A percentile compares a stretch with the other conserved stretches of the same genome.
These are phyloP conservation scores for Sapajus apella DNA, from an alignment of 2,113 vertebrate genomes.

Conservation along the genomic window DNA sequence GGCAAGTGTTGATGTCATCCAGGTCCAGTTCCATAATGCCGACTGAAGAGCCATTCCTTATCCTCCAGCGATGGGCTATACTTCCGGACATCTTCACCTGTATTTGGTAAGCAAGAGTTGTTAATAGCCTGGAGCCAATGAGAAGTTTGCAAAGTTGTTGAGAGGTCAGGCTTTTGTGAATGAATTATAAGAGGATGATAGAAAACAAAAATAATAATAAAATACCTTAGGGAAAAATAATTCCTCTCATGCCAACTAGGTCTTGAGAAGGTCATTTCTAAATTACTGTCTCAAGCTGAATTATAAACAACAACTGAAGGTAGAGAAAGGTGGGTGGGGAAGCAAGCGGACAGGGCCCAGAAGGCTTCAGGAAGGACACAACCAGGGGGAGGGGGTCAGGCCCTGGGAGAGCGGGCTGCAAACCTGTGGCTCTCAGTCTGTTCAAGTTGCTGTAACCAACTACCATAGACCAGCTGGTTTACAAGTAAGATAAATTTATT, in stretches of 20 bases:
- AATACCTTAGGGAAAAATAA: background rate
- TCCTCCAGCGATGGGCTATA: rapidly evolving
- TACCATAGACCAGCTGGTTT: background rate
- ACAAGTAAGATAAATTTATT: background rate
- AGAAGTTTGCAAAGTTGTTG: background rate
- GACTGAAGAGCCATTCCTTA: no score
- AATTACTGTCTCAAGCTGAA: background rate
- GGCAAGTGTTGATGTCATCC: background rate
- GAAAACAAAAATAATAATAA: background rate
- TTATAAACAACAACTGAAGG: slow-evolving; percentile 60
- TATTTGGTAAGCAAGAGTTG: background rate
- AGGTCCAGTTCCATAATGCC: background rate
- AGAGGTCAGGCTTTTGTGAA: background rate
- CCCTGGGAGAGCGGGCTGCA: slow-evolving; percentile 38
- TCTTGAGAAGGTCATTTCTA: background rate
- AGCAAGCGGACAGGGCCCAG: background rate
- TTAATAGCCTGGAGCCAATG: background rate
- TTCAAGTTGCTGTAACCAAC: background rate
- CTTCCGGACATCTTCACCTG: background rate
- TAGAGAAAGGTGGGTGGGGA: background rate
- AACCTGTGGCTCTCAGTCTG: background rate
- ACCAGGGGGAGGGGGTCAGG: slow-evolving; percentile 61
- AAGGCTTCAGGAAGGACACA: slow-evolving; percentile 62
- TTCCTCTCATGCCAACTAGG: slow-evolving; percentile 37
- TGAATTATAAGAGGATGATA: background rate